phyloP scores from a whole-genome alignment of 1,140 invertebrate species.

The Diachasmimorpha longicaudata region DNA sequence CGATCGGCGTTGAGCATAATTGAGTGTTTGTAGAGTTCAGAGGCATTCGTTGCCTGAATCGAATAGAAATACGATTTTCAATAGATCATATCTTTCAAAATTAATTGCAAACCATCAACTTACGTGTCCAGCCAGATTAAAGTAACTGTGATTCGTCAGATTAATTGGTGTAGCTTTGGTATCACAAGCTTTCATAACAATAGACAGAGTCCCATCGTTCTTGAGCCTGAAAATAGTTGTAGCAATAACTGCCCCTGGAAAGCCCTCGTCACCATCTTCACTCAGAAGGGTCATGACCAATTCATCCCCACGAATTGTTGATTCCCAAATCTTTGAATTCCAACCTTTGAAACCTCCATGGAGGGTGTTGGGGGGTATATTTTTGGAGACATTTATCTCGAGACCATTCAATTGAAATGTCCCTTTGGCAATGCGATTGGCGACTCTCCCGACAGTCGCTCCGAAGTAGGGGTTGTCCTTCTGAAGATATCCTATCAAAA shows the following conservation, averaged over 20 bases:
- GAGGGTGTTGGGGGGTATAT: slow-evolving; percentile 75
- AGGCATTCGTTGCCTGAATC: slow-evolving; percentile 52
- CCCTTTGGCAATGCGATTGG: slow-evolving; percentile 81
- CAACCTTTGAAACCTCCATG: slow-evolving; percentile 90
- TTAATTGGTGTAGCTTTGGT: slow-evolving; percentile 85
- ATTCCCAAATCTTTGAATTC: slow-evolving; percentile 77
- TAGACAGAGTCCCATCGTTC: slow-evolving; percentile 72
- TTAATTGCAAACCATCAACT: too few relatives aligned
- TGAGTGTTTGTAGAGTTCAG: slow-evolving; percentile 75
- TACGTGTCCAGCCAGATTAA: slow-evolving; percentile 89
- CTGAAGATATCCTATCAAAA: slow-evolving; percentile 66
- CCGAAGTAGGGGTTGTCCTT: slow-evolving; percentile 81
- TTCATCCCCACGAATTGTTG: slow-evolving; percentile 37
- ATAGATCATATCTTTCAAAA: too few relatives aligned
- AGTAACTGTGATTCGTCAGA: slow-evolving; percentile 92
- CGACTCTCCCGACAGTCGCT: slow-evolving; percentile 84
- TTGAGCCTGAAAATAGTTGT: slow-evolving; percentile 76
- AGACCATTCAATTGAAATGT: slow-evolving; percentile 73
- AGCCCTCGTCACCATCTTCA: slow-evolving; percentile 85
- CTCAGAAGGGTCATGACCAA: slow-evolving; percentile 69
- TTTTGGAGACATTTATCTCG: slow-evolving; percentile 75
- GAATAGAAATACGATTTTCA: background rate
- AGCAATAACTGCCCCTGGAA: slow-evolving; percentile 77
- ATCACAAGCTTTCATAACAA: slow-evolving; percentile 76
- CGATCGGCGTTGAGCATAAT: slow-evolving; percentile 77